Evolutionary conservation across 2,797 vertebrate species (phyloP), one percentile per base, ranked within the genome.

Genomic region (Chelonia mydas): DNA sequence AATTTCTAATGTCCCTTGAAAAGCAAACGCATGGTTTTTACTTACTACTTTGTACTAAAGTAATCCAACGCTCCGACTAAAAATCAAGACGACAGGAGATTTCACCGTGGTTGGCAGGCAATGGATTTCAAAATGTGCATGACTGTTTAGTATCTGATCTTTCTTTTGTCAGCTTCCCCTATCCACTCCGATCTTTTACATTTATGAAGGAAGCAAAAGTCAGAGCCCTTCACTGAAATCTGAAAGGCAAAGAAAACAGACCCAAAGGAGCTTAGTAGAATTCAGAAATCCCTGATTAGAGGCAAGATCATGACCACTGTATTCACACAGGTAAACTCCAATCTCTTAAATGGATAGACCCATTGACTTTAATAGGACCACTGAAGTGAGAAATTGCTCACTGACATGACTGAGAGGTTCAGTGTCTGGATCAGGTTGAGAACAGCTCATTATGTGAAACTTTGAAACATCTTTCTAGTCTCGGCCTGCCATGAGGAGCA

Each of bases 1-100:
- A 95, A 93, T 91, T 84, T 87, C 84, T 94, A 86, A 91, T 90
- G 72, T 77, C 92, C 50, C 41, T 89, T 55, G 47, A 90, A 95
- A 98, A 96, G 25, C 16, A 94, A 97, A 88, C 55, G 21, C 27
- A 1, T 51, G 3, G 2, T 50, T 96, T 85, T 95, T 68, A 78
- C 28, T 88, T 93, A 23, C 17, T 89, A 27, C 28, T n/a, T 59
- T 94, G 45, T 92, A 90, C 88, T 12, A 80, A 96, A 83, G 83
- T 89, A 92, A 92, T 80, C 45, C 17, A 81, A 93, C 89, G 23
- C 25, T 89, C 47, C 54, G 59, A 80, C 54, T 79, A 93, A 93
- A 72, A 93, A 51, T 68, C 8, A 65, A 65, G 21, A 88, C 0
- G 0, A 81, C 3, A 7, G 68, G 45, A 8, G 41, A 88, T 65